These are phyloP conservation scores for Kuschelorhynchus macadamiae DNA, from an alignment of 2,888 invertebrate species.

Conservation along the genomic window DNA sequence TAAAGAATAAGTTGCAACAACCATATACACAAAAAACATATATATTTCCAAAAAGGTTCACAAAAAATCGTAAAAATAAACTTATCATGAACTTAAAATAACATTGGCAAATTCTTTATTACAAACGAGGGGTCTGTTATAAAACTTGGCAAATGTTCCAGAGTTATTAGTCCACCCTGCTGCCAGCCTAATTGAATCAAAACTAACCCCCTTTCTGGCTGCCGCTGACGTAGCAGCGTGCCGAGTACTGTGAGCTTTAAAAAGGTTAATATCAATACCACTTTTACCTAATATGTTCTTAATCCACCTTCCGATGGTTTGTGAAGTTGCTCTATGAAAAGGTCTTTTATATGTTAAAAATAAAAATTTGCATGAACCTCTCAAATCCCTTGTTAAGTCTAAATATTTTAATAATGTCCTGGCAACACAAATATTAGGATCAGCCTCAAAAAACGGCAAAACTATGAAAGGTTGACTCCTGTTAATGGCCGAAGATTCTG, in stretches of 20 bases:
- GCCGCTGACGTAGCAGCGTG: slow-evolving; percentile 41
- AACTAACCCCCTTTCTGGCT: slow-evolving; percentile 27
- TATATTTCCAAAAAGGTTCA: too few relatives aligned
- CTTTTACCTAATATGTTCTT: slow-evolving; percentile 38
- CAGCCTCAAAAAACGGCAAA: slow-evolving; percentile 36
- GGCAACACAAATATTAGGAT: slow-evolving; percentile 6
- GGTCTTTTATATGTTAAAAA: slow-evolving; percentile 35
- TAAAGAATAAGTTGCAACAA: too few relatives aligned
- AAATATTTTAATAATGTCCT: background rate
- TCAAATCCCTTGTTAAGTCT: background rate
- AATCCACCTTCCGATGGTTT: slow-evolving; percentile 35
- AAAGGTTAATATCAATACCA: slow-evolving; percentile 40
- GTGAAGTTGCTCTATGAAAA: background rate
- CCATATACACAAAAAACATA: too few relatives aligned
- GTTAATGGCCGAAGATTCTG: background rate
- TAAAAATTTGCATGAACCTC: background rate
- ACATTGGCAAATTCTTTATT: slow-evolving; percentile 11
- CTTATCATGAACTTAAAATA: slow-evolving; percentile 3
- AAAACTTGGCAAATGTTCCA: slow-evolving; percentile 51
- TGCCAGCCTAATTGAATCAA: slow-evolving; percentile 52
- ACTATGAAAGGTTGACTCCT: slow-evolving; percentile 36
- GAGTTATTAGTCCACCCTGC: slow-evolving; percentile 55
- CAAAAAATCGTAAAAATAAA: too few relatives aligned
- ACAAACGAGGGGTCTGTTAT: slow-evolving; percentile 43
- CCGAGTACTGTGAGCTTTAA: slow-evolving; percentile 27